These are phyloP conservation scores for Calliopsis andreniformis DNA, from an alignment of 1,140 invertebrate species.

Conservation along the genomic window DNA sequence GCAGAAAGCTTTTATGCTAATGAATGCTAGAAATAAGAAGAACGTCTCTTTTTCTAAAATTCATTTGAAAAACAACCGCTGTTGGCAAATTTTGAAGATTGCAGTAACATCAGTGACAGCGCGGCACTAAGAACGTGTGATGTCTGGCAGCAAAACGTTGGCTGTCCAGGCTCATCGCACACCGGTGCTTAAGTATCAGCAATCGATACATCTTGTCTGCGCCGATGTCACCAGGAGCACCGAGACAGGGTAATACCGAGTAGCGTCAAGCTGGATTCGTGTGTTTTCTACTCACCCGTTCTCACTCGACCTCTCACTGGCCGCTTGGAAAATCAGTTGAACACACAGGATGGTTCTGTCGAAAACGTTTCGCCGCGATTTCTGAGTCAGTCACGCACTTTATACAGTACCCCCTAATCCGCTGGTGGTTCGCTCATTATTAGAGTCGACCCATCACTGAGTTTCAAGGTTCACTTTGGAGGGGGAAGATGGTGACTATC, in stretches of 20 bases:
- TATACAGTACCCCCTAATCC: constrained; percentile 47
- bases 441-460: constrained; percentile 7
- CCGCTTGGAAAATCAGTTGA: constrained; percentile 2
- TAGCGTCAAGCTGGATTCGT: not conserved
- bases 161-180: not conserved
- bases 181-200: constrained; percentile 45
- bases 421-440: constrained; percentile 8
- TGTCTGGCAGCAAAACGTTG: not conserved
- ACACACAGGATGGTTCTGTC: constrained; percentile 8
- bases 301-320: not conserved
- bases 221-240: constrained; percentile 29
- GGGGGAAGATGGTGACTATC: not conserved
- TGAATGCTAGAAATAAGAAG: not conserved
- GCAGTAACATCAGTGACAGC: not conserved
- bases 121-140: no score
- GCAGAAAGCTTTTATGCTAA: not conserved
- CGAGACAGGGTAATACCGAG: constrained; percentile 4
- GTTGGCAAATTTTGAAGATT: not conserved
- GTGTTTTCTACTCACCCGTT: constrained; percentile 8
- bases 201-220: constrained; percentile 54
- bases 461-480: not conserved
- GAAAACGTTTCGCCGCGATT: constrained; percentile 18
- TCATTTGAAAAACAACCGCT: not conserved
- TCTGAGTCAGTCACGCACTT: not conserved
- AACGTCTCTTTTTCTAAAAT: no score